phyloP scores from a whole-genome alignment of 2,888 invertebrate species.

The Nowickia ferox region DNA sequence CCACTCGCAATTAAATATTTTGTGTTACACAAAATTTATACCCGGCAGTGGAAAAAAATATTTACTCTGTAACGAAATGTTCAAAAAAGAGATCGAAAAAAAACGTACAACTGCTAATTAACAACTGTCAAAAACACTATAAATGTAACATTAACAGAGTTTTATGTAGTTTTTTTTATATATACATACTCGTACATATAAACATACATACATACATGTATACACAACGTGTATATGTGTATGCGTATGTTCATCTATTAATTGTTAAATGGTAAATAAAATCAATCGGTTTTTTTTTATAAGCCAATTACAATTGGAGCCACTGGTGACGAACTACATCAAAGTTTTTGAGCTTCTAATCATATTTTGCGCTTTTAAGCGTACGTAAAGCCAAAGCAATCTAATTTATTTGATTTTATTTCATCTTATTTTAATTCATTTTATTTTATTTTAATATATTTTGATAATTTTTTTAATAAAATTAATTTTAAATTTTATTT shows the following conservation, averaged over 20 bases:
- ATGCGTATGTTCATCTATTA: slow-evolving; percentile 8
- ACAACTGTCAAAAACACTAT: slow-evolving; percentile 68
- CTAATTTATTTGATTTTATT: no score
- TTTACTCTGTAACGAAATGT: slow-evolving; percentile 26
- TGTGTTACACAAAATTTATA: slow-evolving; percentile 55
- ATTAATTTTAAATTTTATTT: no score
- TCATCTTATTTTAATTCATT: no score
- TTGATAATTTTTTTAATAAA: no score
- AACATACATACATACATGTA: no score
- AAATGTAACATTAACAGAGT: slow-evolving; percentile 46
- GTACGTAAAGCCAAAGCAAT: no score
- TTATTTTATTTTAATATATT: no score
- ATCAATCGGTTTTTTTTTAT: not conserved
- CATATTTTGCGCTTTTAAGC: no score
- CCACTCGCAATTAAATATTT: slow-evolving; percentile 61
- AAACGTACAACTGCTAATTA: slow-evolving; percentile 61
- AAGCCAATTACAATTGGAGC: no score
- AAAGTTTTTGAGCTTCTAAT: not conserved
- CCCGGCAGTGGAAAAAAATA: not conserved
- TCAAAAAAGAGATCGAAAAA: slow-evolving; percentile 16
- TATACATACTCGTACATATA: not conserved
- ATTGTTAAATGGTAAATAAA: slow-evolving; percentile 22
- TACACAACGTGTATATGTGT: not conserved
- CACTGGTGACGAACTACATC: not conserved
- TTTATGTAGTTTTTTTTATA: not conserved